These are phyloP conservation scores for Platyscapa corneri DNA, from an alignment of 1,140 invertebrate species.

Conservation along the genomic window DNA sequence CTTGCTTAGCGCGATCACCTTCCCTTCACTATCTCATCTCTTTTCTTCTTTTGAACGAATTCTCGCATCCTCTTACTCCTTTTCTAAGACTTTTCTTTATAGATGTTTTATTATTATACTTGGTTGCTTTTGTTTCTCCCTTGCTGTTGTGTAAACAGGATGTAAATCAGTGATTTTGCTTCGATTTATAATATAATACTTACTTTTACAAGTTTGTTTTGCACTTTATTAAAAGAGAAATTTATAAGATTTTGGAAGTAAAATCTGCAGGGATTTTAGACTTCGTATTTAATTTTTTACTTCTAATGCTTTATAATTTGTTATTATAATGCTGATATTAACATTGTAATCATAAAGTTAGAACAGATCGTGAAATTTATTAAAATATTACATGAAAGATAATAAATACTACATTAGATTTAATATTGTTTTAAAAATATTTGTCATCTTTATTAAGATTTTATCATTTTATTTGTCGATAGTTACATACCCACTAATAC, in stretches of 20 bases:
- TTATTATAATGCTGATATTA: too few species aligned
- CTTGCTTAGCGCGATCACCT: constrained; percentile 16
- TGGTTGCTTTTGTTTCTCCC: constrained; percentile 18
- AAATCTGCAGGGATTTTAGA: background rate
- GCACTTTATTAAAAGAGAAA: background rate
- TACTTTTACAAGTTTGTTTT: background rate
- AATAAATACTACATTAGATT: too few species aligned
- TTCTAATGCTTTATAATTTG: background rate
- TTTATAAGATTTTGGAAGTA: background rate
- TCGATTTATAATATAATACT: background rate
- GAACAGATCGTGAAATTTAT: too few species aligned
- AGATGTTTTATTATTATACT: constrained; percentile 46
- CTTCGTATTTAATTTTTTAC: background rate
- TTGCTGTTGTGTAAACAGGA: constrained; percentile 33
- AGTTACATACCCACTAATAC: too few species aligned
- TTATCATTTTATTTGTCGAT: too few species aligned
- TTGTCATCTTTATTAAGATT: too few species aligned
- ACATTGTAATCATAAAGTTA: too few species aligned
- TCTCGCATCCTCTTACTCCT: background rate
- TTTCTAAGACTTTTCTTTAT: constrained; percentile 16
- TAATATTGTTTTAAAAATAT: too few species aligned
- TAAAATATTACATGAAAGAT: too few species aligned
- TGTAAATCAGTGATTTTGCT: constrained; percentile 18
- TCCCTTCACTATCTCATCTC: background rate
- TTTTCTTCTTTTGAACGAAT: background rate